A percentile compares a stretch with the other conserved stretches of the same genome.
phyloP scores from a whole-genome alignment of 1,140 invertebrate genomes.

The Pseudomyrmex concolor region DNA sequence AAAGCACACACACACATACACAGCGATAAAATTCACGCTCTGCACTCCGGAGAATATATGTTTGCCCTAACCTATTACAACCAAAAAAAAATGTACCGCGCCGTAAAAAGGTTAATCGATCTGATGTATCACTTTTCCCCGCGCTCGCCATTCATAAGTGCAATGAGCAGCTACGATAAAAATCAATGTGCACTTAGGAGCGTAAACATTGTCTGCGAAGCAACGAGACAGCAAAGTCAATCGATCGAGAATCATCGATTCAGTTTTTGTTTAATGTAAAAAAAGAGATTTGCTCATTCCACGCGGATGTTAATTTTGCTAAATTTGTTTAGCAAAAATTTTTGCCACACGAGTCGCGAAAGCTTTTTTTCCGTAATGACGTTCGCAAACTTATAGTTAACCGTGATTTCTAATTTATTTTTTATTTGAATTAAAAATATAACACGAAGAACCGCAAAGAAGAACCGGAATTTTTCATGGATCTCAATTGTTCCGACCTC shows the following conservation, averaged over 20 bases:
- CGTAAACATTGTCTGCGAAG: conserved; percentile 17
- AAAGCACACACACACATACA: too few species aligned
- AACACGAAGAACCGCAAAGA: neutral
- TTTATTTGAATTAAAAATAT: neutral
- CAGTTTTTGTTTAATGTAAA: neutral
- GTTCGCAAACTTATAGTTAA: neutral
- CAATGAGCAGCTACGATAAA: conserved; percentile 33
- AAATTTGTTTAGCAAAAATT: neutral
- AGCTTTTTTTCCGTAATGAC: neutral
- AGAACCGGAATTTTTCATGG: neutral
- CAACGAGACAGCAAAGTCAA: conserved; percentile 12
- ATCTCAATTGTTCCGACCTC: conserved; percentile 43
- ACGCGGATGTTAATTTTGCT: neutral
- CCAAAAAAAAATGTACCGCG: conserved; percentile 28
- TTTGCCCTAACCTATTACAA: conserved; percentile 19
- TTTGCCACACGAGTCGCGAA: neutral
- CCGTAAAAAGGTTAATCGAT: conserved; percentile 64
- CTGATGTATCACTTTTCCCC: conserved; percentile 27
- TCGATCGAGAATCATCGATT: conserved; percentile 1
- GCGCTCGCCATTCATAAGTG: conserved; percentile 40
- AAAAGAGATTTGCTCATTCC: neutral
- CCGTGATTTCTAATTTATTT: neutral
- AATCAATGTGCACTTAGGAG: conserved; percentile 31
- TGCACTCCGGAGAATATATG: neutral
- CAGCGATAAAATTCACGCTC: conserved; percentile 35